Conservation (phyloP, 2,888 invertebrate species). For the Cactoblastis cactorum region DNA sequence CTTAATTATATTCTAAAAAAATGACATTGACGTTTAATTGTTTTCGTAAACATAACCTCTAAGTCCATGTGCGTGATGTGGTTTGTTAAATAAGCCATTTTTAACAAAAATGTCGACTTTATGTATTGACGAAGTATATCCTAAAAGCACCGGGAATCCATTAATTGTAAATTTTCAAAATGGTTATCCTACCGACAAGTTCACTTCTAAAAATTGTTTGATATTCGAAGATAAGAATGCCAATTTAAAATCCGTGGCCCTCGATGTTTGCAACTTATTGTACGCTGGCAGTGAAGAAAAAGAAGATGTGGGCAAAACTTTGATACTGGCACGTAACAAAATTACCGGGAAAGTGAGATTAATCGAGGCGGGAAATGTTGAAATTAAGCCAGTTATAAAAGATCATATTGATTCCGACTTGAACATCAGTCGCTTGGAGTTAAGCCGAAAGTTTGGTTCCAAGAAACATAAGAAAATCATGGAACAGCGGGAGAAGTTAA, state of each 20-base stretch:
- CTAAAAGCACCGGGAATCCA: constrained; percentile 41
- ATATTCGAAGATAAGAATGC: constrained; percentile 38
- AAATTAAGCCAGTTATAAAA: constrained; percentile 47
- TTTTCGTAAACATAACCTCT: neutral
- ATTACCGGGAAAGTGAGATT: constrained; percentile 57
- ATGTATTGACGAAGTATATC: constrained; percentile 48
- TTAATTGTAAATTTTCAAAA: constrained; percentile 58
- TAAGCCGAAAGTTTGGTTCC: constrained; percentile 83
- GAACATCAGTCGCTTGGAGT: constrained; percentile 52
- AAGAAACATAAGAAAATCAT: constrained; percentile 79
- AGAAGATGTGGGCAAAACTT: constrained; percentile 45
- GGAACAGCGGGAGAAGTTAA: constrained; percentile 80
- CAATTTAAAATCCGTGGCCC: constrained; percentile 35
- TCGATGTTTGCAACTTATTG: constrained; percentile 41
- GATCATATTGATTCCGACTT: constrained; percentile 30
- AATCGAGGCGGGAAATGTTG: constrained; percentile 45
- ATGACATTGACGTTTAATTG: no score
- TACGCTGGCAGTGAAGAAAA: constrained; percentile 53
- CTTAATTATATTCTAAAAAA: no score
- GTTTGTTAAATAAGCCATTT: neutral
- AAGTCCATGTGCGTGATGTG: neutral
- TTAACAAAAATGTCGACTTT: constrained; percentile 47
- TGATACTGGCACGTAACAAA: constrained; percentile 50
- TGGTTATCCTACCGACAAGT: constrained; percentile 50
- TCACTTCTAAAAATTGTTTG: constrained; percentile 35